Percentiles rank a stretch among this genome's conserved stretches.
Evolutionary conservation across 2,888 invertebrate species (phyloP).

Genomic region (Brachynemurus nebulosus): DNA sequence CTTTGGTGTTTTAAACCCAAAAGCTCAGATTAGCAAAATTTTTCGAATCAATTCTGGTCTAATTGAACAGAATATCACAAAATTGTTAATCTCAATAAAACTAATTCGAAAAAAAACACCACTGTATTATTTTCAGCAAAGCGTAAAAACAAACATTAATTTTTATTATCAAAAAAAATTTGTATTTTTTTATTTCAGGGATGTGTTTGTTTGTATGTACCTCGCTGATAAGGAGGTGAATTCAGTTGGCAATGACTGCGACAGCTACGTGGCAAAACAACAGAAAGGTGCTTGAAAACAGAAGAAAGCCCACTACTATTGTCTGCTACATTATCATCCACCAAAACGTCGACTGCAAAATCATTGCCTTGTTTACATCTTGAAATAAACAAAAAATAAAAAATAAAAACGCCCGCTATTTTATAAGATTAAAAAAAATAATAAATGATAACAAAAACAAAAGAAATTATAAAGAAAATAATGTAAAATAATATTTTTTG

Average conservation of each 20-base stretch:
- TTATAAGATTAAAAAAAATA: constrained; percentile 14
- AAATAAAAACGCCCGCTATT: constrained; percentile 23
- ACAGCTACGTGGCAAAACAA: constrained; percentile 58
- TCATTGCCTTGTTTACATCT: constrained; percentile 29
- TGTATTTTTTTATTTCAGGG: too few relatives aligned
- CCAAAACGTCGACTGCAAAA: constrained; percentile 31
- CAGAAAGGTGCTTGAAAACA: constrained; percentile 38
- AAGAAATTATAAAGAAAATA: too few relatives aligned
- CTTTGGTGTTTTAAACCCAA: too few relatives aligned
- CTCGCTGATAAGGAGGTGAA: constrained; percentile 56
- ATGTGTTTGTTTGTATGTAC: constrained; percentile 37
- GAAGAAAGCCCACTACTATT: constrained; percentile 27
- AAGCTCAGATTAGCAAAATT: too few relatives aligned
- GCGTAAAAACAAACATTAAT: too few relatives aligned
- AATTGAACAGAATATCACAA: too few relatives aligned
- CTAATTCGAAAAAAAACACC: too few relatives aligned
- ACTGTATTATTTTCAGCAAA: too few relatives aligned
- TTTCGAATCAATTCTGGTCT: too few relatives aligned
- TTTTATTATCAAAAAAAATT: too few relatives aligned
- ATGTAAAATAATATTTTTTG: too few relatives aligned
- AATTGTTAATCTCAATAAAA: too few relatives aligned
- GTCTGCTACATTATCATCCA: not conserved
- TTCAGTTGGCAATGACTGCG: constrained; percentile 50
- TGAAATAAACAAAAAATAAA: constrained; percentile 27
- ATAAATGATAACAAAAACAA: not conserved